Conservation (phyloP, 2,113 vertebrate species). For the Oxygymnocypris stewartii region DNA sequence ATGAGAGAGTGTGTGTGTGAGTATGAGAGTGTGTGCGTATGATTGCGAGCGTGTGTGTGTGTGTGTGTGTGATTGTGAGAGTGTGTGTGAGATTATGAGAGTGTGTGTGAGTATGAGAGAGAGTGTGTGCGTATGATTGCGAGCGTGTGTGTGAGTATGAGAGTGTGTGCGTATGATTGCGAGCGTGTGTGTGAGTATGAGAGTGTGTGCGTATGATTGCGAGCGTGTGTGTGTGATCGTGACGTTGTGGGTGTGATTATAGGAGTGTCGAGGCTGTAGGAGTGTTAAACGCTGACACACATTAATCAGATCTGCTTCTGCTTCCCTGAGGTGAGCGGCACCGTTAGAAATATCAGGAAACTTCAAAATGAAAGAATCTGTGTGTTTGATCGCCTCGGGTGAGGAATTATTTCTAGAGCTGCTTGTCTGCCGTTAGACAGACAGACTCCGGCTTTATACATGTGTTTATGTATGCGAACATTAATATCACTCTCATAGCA, state of each 20-base stretch:
- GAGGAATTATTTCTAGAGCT: conserved; percentile 2
- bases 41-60: too few relatives aligned
- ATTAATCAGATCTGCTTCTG: neutral
- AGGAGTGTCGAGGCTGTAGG: conserved; percentile 16
- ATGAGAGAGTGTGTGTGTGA: too few relatives aligned
- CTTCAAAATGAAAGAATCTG: neutral
- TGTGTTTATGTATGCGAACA: too few relatives aligned
- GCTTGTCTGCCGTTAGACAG: neutral
- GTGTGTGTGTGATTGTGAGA: too few relatives aligned
- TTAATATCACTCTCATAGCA: neutral
- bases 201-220: neutral
- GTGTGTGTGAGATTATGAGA: too few relatives aligned
- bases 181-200: too few relatives aligned
- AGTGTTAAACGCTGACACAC: neutral
- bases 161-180: too few relatives aligned
- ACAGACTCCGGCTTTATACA: neutral
- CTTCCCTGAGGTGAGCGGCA: conserved; percentile 21
- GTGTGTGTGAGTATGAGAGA: too few relatives aligned
- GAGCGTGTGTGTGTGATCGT: too few relatives aligned
- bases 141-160: neutral
- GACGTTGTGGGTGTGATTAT: conserved; percentile 23
- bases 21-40: too few relatives aligned
- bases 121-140: too few relatives aligned
- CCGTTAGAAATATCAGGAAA: neutral
- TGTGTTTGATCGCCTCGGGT: neutral